Evolutionary conservation across 2,113 vertebrate genomes (phyloP).

Genomic region (Dasyornis broadbenti): DNA sequence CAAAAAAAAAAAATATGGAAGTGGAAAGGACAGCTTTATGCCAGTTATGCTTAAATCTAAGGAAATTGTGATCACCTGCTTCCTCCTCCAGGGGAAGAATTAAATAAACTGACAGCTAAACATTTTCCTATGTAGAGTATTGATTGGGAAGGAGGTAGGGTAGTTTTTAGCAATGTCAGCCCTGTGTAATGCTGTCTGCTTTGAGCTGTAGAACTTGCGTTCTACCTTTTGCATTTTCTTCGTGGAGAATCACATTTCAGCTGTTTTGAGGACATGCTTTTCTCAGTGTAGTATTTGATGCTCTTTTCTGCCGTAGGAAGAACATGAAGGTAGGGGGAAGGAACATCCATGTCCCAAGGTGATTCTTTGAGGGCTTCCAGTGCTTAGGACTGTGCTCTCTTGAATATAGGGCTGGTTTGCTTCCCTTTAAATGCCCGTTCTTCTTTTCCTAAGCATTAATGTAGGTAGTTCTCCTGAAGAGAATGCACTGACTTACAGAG

Average conservation of each 20-base stretch:
- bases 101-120: neutral
- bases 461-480: neutral
- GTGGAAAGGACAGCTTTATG: neutral
- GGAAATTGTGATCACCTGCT: neutral
- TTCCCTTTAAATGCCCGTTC: neutral
- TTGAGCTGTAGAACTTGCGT: neutral
- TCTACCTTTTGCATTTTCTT: neutral
- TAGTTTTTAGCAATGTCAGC: neutral
- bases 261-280: neutral
- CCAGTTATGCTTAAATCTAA: neutral
- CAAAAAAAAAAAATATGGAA: neutral
- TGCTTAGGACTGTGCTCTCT: fast-evolving
- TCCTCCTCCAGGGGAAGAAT: neutral
- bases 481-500: neutral
- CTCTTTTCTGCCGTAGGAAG: neutral
- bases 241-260: neutral
- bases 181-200: neutral
- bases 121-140: fast-evolving
- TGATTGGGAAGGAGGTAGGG: neutral
- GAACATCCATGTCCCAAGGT: neutral
- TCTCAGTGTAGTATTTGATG: neutral
- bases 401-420: neutral
- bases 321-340: neutral
- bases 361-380: neutral
- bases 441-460: neutral